Evolutionary conservation across 2,888 invertebrate species (phyloP).

Genomic region (Cephalotes varians): DNA sequence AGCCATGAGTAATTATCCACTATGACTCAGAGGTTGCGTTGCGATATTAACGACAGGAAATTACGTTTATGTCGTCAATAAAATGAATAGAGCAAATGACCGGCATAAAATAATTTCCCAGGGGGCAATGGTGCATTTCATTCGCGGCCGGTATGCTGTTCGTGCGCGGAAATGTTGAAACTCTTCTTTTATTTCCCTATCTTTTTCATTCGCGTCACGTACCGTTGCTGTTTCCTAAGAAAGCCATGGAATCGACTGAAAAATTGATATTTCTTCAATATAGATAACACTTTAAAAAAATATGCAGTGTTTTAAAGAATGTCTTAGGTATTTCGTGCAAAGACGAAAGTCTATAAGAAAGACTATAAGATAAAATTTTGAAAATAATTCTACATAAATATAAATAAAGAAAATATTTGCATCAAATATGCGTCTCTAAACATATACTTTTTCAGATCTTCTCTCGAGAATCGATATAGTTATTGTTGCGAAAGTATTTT

Average conservation of each 20-base stretch:
- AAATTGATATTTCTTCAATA: constrained; percentile 50
- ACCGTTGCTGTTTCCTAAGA: constrained; percentile 33
- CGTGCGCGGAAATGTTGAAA: constrained; percentile 44
- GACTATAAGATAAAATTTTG: constrained; percentile 4
- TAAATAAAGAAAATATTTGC: background rate
- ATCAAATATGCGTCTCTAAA: background rate
- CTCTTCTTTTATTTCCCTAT: constrained; percentile 52
- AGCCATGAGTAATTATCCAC: constrained; percentile 47
- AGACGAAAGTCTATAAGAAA: too few species aligned
- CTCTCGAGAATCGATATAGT: background rate
- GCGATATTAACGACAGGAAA: constrained; percentile 49
- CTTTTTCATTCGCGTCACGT: constrained; percentile 52
- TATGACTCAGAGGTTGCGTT: constrained; percentile 21
- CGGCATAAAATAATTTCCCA: constrained; percentile 57
- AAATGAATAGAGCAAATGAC: constrained; percentile 47
- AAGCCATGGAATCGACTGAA: constrained; percentile 31
- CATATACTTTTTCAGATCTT: background rate
- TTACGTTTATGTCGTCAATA: constrained; percentile 51
- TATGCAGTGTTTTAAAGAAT: constrained; percentile 2
- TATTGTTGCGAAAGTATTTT: background rate
- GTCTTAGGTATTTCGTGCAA: background rate
- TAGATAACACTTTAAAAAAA: constrained; percentile 39
- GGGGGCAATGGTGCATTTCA: constrained; percentile 47
- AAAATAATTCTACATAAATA: background rate
- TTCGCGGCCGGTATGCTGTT: constrained; percentile 42